A percentile compares a stretch with the other conserved stretches of the same genome.
These are phyloP conservation scores for Drosophila affinis DNA, from an alignment of 2,888 invertebrate species.

Conservation along the genomic window DNA sequence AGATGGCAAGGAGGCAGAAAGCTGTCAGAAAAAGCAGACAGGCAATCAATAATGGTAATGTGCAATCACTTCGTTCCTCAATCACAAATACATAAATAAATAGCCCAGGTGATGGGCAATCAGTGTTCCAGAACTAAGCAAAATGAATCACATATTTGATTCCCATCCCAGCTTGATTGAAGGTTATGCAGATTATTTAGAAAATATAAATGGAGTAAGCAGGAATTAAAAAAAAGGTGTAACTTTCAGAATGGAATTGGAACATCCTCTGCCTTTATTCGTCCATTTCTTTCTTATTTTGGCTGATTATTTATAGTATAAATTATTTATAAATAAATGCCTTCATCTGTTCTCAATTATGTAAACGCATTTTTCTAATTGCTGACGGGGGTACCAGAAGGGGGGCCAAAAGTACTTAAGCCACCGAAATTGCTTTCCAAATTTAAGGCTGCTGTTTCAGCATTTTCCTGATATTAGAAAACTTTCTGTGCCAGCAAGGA, in stretches of 20 bases:
- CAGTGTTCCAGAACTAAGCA: background rate
- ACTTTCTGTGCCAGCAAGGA: slow-evolving; percentile 20
- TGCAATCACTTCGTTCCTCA: background rate
- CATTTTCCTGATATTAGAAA: slow-evolving; percentile 32
- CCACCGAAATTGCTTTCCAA: slow-evolving; percentile 41
- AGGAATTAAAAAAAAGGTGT: too few relatives aligned
- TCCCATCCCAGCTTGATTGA: too few relatives aligned
- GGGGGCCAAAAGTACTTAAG: slow-evolving; percentile 32
- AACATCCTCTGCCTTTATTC: background rate
- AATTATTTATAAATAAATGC: background rate
- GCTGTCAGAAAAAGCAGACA: background rate
- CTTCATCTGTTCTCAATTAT: slow-evolving; percentile 1
- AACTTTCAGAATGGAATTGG: background rate
- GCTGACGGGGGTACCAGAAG: background rate
- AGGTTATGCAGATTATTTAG: too few relatives aligned
- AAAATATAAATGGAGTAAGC: too few relatives aligned
- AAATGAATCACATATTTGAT: background rate
- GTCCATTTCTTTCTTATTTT: too few relatives aligned
- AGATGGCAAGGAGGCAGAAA: background rate
- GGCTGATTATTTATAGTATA: background rate
- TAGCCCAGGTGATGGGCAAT: background rate
- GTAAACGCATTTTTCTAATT: slow-evolving; percentile 31
- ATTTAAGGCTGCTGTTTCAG: slow-evolving; percentile 19
- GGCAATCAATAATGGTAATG: slow-evolving; percentile 7
- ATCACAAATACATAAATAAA: slow-evolving; percentile 3